Evolutionary conservation across 2,888 invertebrate species (phyloP), one percentile per base, ranked within the genome.

Genomic region (Anodontia alba): DNA sequence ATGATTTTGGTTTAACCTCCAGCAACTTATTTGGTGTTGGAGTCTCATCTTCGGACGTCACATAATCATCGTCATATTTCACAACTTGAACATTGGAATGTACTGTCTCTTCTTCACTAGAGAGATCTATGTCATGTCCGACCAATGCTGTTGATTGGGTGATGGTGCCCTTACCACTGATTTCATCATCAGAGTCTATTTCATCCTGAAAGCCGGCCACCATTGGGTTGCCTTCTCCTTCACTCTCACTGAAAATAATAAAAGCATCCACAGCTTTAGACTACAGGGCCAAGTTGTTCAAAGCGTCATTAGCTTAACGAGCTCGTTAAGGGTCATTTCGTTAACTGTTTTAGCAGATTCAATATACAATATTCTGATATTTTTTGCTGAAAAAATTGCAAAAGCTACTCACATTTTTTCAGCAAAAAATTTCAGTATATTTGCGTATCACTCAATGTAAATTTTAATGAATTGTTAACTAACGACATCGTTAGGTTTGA

Each of bases 191-290:
- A 0, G 96, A 96, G 88, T 97, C 97, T 66, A 98, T 95, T 92
- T 98, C 98, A 92, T 98, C 98, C 94, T 97, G 97, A 87, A 97
- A 97, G 71, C 97, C 96, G 36, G 97, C 97, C 0, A 98, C 94
- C 93, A 94, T 92, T 5, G 94, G 94, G 81, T 94, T 94, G 20
- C 87, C 90, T 49, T 76, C 87, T 10, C 88, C 89, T n/a, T 91
- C 92, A 31, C 94, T 93, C 79, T 91, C 92, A 81, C 87, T 86
- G 68, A 33, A 80, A 54, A 51, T 17, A 67, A 7, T 10, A 49
- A 49, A 49, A 72, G 20, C 12, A 7, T 8, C 5, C 5, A 8
- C 7, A 38, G 38, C 5, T 8, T 5, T 38, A 38, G 7, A 38
- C 12, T 38, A 38, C 38, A 38, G 38, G 38, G 38, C 5, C 5